Conservation (phyloP, 53 echinoderm and acorn worm genomes). For the Temnopleurus reevesii region DNA sequence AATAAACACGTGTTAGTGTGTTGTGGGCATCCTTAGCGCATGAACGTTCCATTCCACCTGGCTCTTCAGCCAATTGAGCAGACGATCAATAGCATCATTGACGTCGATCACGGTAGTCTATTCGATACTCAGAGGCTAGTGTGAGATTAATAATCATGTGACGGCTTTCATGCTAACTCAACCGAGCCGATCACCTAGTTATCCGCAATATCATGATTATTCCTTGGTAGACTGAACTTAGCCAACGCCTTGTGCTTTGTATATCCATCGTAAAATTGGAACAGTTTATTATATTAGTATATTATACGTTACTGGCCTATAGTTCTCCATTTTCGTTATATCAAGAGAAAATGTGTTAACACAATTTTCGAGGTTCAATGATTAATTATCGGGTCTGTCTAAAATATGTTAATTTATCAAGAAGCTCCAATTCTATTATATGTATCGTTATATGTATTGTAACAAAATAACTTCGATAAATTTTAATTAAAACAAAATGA, state of each 20-base stretch:
- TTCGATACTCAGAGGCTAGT: conserved; percentile 2
- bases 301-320: too few species aligned
- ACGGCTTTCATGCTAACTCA: not conserved
- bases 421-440: too few species aligned
- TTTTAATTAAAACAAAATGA: too few species aligned
- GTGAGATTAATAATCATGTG: conserved; percentile 6
- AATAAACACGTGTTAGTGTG: not conserved
- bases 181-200: not conserved
- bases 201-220: not conserved
- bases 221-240: not conserved
- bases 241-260: not conserved
- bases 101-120: not conserved
- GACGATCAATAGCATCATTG: conserved; percentile 2
- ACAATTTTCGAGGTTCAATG: too few species aligned
- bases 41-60: conserved; percentile 14
- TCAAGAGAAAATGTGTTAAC: too few species aligned
- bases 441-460: too few species aligned
- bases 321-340: too few species aligned
- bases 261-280: not conserved
- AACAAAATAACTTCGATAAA: too few species aligned
- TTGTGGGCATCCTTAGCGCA: not conserved
- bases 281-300: not conserved
- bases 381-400: too few species aligned
- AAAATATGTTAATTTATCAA: too few species aligned
- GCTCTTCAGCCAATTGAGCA: conserved; percentile 19